Conservation (phyloP, 2,113 vertebrate genomes). For the Alligator sinensis region DNA sequence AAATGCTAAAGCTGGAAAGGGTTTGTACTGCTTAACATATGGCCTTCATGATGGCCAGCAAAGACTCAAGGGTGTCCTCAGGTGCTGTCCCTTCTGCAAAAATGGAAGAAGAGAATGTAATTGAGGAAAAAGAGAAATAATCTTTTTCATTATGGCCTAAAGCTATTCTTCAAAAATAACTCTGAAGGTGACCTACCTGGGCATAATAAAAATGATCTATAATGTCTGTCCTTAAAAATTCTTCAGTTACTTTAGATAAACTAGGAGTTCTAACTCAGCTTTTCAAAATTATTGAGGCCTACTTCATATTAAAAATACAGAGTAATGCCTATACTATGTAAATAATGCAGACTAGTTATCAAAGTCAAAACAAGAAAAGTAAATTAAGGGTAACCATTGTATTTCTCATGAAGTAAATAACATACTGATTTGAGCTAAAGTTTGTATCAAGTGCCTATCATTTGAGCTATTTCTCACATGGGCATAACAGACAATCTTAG, state of each 20-base stretch:
- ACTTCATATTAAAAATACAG: background rate
- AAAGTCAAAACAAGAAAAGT: background rate
- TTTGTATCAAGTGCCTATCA: background rate
- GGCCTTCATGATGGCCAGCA: background rate
- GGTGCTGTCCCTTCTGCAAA: background rate
- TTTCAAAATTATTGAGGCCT: background rate
- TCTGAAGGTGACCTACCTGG: background rate
- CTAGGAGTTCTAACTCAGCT: background rate
- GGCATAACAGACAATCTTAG: background rate
- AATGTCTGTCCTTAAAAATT: background rate
- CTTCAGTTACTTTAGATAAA: background rate
- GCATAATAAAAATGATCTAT: background rate
- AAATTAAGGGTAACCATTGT: background rate
- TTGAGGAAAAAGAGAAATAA: background rate
- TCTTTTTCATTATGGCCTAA: background rate
- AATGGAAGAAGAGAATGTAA: background rate
- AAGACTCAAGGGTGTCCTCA: slow-evolving; percentile 26
- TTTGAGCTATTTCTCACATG: background rate
- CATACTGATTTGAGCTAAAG: background rate
- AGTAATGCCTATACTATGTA: background rate
- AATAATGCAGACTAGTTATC: background rate
- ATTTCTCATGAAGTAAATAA: background rate
- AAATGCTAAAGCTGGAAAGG: slow-evolving; percentile 43
- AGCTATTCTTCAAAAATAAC: background rate
- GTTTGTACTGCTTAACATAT: slow-evolving; percentile 41